Base-by-base conservation (phyloP, 92 coral and sea anemone genomes). In the Zoanthus sansibaricus region DNA sequence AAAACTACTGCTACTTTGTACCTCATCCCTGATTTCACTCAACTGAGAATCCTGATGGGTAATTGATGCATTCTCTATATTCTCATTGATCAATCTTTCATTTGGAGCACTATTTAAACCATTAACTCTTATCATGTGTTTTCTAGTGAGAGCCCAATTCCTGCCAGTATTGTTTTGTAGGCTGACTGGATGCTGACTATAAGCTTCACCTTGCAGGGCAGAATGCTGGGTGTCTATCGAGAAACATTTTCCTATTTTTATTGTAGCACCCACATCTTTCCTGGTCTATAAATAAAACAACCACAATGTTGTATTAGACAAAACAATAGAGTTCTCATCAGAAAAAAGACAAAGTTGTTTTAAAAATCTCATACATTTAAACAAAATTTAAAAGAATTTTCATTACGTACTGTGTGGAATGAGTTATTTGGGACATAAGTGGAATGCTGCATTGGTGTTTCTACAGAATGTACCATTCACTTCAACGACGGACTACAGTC, bases 201-300 rank as follows among this genome's bases (percentile, higher is more conserved):
- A 11, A 20, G 59, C 6, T 46, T 12, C 44, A 20, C 73, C 75
- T 21, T 62, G 72, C 18, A 12, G 18, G 13, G 3, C 9, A 12
- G 59, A 47, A 14, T 80, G 59, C 42, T 18, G 75, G 5, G 74
- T 30, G 46, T 47, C 59, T 46, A 47, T 46, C 7, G 75, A 66
- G 61, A 11, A 48, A 64, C 42, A 67, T 80, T 67, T 46, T 9
- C 33, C 73, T 49, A 80, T 80, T 47, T 46, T 67, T n/a, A 80
- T 31, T 80, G 3, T 74, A 44, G 79, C 3, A 18, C 17, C 82
- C 52, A 20, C 14, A 32, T 8, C 30, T 1, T 67, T 55, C 25
- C 33, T 72, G 21, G 32, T 66, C 85, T 80, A 59, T 30, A 33
- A 30, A 8, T 48, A 76, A 76, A 54, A 75, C 11, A 75, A 54